Evolutionary conservation across 2,113 vertebrate genomes (phyloP), one percentile per base, ranked within the genome.

Genomic region (Gasterosteus nipponicus): DNA sequence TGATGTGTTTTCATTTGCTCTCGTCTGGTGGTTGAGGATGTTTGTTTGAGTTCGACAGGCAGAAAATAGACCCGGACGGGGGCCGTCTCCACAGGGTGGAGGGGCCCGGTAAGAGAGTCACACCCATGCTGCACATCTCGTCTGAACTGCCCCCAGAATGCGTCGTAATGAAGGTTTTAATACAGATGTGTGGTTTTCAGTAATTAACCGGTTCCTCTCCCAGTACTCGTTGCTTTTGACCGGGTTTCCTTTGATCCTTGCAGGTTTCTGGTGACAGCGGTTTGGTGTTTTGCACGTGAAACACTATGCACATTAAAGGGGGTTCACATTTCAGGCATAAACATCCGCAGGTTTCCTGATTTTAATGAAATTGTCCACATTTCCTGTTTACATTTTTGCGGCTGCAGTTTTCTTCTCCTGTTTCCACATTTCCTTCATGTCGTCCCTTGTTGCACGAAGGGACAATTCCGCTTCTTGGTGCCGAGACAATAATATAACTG

Each of bases 331-430:
- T 41, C 57, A 53, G 35, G 35, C 14, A 9, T n/a, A 10, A 14
- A 64, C 4, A 35, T 64, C 35, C 38, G 19, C 35, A 64, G 7
- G 10, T 15, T 46, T 75, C 62, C 9, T 26, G n/a, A 19, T 9
- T 42, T 65, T 12, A 15, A 5, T 42, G 8, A 3, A 6, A 33
- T 6, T 19, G 4, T 38, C 10, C 12, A 14, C 5, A 76, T 72
- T 76, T 77, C 73, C 73, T 73, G 61, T 47, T 60, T 3, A 56
- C 19, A 41, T 61, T 56, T 18, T 53, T 19, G 38, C 41, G 4
- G 15, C n/a, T 54, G n/a, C 10, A 29, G 12, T 41, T 26, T 47
- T 54, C 15, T 7, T 47, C 49, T 66, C 53, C 29, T 38, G 29
- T 29, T 39, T 38, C 15, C 22, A 19, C 38, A 49, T 1, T 4